Percentiles rank a stretch among this genome's conserved stretches.
Evolutionary conservation across 2,113 vertebrate species (phyloP).

Genomic region (Atrichornis clamosus): DNA sequence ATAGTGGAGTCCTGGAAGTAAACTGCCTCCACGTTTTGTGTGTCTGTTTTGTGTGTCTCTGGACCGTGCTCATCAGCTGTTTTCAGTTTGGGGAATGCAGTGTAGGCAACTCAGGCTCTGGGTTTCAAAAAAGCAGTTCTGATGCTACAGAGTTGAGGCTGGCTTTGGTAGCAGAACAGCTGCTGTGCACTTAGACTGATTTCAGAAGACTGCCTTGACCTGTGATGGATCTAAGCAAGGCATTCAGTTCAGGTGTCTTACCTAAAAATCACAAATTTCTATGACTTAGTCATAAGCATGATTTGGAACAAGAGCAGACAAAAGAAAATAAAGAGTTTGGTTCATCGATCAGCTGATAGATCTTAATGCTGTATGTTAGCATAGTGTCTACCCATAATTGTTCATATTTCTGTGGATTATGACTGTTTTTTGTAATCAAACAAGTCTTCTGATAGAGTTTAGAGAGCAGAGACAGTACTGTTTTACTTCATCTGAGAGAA

Average conservation of each 20-base stretch:
- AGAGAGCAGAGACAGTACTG: not conserved
- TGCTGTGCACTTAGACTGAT: not conserved
- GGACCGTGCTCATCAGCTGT: not conserved
- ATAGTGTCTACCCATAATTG: not conserved
- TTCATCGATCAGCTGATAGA: not conserved
- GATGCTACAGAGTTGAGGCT: not conserved
- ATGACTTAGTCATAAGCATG: not conserved
- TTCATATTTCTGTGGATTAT: not conserved
- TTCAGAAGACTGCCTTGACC: not conserved
- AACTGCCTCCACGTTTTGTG: not conserved
- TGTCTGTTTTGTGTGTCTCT: not conserved
- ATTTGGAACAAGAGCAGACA: not conserved
- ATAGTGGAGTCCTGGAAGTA: not conserved
- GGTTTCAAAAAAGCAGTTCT: not conserved
- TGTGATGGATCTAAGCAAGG: not conserved
- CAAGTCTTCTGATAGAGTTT: not conserved
- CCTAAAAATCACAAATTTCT: not conserved
- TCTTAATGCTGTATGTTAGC: not conserved
- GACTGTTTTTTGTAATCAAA: not conserved
- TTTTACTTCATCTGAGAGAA: not conserved
- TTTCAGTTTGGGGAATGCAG: not conserved
- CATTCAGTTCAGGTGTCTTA: not conserved
- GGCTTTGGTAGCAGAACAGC: not conserved
- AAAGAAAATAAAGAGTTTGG: not conserved
- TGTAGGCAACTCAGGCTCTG: not conserved